Percentiles rank a stretch among this genome's conserved stretches.
Evolutionary conservation across 2,888 invertebrate species (phyloP).

Genomic region (Allophyes oxyacanthae): DNA sequence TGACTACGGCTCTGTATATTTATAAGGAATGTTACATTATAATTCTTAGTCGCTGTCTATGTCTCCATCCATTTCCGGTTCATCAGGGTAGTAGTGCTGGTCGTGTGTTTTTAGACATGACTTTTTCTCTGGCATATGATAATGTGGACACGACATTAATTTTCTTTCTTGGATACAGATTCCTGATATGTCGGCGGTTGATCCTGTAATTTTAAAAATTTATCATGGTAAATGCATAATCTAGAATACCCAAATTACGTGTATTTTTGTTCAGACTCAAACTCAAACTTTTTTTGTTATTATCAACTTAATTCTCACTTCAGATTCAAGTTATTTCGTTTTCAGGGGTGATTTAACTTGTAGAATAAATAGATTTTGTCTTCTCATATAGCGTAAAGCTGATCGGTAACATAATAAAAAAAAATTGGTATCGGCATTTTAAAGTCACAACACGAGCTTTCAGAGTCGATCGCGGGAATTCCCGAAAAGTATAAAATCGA

Average conservation of each 20-base stretch:
- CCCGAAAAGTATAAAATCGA: too few species aligned
- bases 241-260: conserved; percentile 1
- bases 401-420: too few species aligned
- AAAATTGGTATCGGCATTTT: too few species aligned
- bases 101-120: conserved; percentile 28
- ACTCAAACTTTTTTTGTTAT: too few species aligned
- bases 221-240: not conserved
- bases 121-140: conserved; percentile 64
- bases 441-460: too few species aligned
- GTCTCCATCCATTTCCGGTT: conserved; percentile 2
- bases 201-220: conserved; percentile 89
- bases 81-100: conserved; percentile 6
- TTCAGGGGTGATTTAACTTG: too few species aligned
- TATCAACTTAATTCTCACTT: too few species aligned
- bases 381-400: too few species aligned
- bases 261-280: too few species aligned
- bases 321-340: too few species aligned
- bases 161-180: conserved; percentile 93
- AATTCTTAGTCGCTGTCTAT: conserved; percentile 15
- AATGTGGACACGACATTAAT: conserved; percentile 89
- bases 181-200: conserved; percentile 95
- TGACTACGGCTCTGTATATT: conserved; percentile 8
- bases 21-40: conserved; percentile 22
- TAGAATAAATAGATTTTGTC: too few species aligned
- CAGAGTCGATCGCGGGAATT: too few species aligned